These are phyloP conservation scores for Dendroctonus valens DNA, from an alignment of 1,140 invertebrate genomes.

Conservation along the genomic window DNA sequence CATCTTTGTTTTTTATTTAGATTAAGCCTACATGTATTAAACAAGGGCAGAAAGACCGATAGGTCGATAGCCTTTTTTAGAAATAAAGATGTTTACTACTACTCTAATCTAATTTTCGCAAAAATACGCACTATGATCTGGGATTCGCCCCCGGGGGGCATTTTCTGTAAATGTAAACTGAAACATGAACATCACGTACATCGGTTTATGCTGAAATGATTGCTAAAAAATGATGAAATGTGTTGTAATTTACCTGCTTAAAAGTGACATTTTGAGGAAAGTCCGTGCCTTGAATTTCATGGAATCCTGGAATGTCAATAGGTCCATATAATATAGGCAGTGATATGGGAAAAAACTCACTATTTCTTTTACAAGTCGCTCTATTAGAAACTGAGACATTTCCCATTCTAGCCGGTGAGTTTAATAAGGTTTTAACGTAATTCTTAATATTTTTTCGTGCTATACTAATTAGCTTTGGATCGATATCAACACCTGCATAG, in stretches of 20 bases:
- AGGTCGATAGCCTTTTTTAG: too few relatives aligned
- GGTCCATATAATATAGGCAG: slow-evolving; percentile 83
- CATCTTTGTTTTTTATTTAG: too few relatives aligned
- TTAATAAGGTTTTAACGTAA: slow-evolving; percentile 61
- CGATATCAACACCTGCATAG: slow-evolving; percentile 89
- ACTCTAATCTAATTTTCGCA: too few relatives aligned
- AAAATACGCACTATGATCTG: too few relatives aligned
- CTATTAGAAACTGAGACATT: slow-evolving; percentile 14
- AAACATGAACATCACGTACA: too few relatives aligned
- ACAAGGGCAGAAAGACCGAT: too few relatives aligned
- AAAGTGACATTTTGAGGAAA: slow-evolving; percentile 88
- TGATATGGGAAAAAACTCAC: slow-evolving; percentile 77
- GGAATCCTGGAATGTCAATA: slow-evolving; percentile 64
- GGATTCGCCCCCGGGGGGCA: too few relatives aligned
- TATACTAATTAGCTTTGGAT: slow-evolving; percentile 78
- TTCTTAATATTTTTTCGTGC: slow-evolving; percentile 80
- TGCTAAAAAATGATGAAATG: not conserved
- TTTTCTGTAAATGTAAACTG: too few relatives aligned
- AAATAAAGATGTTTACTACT: too few relatives aligned
- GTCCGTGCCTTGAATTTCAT: slow-evolving; percentile 52
- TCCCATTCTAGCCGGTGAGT: slow-evolving; percentile 33
- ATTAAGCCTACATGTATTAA: too few relatives aligned
- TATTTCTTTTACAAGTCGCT: slow-evolving; percentile 40
- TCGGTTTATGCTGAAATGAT: too few relatives aligned
- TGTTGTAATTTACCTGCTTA: slow-evolving; percentile 66